Conservation (phyloP, 2,113 vertebrate genomes). For the Acanthisitta chloris region DNA sequence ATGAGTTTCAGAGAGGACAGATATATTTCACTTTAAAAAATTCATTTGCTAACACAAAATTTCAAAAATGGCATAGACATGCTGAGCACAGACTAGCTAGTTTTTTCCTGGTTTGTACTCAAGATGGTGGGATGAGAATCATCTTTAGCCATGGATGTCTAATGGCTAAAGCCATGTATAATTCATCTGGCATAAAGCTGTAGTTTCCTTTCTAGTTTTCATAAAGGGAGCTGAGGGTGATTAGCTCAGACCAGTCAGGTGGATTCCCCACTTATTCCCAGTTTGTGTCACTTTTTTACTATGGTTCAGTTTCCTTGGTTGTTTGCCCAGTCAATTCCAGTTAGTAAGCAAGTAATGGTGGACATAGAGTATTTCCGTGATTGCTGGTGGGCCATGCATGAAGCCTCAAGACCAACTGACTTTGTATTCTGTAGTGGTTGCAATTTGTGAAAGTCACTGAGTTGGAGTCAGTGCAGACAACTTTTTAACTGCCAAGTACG, state of each 20-base stretch:
- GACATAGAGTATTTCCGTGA: not conserved
- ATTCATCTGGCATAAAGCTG: not conserved
- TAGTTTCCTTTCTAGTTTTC: not conserved
- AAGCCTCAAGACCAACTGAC: not conserved
- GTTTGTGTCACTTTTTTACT: not conserved
- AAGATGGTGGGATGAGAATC: not conserved
- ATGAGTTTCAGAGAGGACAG: not conserved
- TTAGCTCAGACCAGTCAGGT: not conserved
- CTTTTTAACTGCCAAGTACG: not conserved
- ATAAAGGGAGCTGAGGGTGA: not conserved
- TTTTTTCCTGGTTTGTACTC: not conserved
- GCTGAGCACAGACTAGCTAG: not conserved
- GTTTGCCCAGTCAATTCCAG: not conserved
- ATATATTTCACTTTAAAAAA: not conserved
- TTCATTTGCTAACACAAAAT: not conserved
- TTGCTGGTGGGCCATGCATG: not conserved
- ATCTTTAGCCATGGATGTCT: not conserved
- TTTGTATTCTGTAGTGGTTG: not conserved
- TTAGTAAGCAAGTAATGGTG: not conserved
- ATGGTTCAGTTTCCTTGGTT: not conserved
- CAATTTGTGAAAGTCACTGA: not conserved
- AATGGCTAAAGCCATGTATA: not conserved
- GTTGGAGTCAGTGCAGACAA: not conserved
- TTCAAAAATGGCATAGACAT: fast-evolving
- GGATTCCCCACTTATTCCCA: not conserved